Evolutionary conservation across 2,113 vertebrate genomes (phyloP), one percentile per base, ranked within the genome.

Genomic region (Ardeotis arabs): DNA sequence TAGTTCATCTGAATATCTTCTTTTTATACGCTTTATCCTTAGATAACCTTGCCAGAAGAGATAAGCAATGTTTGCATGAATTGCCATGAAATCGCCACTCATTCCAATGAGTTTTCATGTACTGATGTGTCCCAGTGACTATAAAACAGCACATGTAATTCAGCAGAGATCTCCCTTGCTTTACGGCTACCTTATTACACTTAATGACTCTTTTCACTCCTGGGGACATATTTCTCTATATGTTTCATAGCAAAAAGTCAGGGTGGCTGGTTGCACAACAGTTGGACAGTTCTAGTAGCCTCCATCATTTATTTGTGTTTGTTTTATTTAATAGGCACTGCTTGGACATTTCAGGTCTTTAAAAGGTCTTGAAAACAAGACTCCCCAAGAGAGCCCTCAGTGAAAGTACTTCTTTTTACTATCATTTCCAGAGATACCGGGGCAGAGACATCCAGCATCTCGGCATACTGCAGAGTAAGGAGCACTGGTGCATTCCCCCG

Each of bases 31-130:
- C 70, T 91, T 92, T 86, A 37, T 64, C 79, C 90, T 82, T 64
- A 86, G n/a, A 81, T 63, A 81, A 88, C 87, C 76, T 95, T 94
- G 79, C 39, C 76, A 84, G 86, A 84, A 93, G 69, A 78, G 7
- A 62, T 18, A 39, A 93, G 24, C 4, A 78, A 37, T 28, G 10
- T 86, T 72, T 90, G 79, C 64, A 90, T 64, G 68, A 78, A 86
- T 88, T 86, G 87, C 52, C 75, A 91, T 85, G 78, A 90, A 87
- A 85, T 83, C 80, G 25, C 37, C 47, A 37, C 67, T 86, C 39
- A 64, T 60, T 67, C 23, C 75, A 78, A 64, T 16, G 52, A 70
- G 25, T 45, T 31, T 81, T 70, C 69, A 58, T 9, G 29, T 49
- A 35, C 39, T 72, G 64, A 41, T 86, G 35, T 68, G 63, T 63